Evolutionary conservation across 2,797 vertebrate genomes (phyloP).

Genomic region (Pachyuromys duprasi): DNA sequence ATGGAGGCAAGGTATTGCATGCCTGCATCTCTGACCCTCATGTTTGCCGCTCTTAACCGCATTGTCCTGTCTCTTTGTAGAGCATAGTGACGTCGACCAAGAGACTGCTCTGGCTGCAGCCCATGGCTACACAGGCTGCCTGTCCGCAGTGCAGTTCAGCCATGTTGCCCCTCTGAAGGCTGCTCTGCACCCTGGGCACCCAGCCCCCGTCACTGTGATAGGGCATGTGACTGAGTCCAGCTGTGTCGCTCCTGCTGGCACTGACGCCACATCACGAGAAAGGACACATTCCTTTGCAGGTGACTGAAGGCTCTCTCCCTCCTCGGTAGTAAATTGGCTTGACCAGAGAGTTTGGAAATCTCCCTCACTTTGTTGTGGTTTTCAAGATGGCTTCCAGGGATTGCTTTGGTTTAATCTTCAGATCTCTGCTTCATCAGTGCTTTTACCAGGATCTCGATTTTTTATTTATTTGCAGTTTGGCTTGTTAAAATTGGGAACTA

Average conservation of each 20-base stretch:
- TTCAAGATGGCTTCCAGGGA: background rate
- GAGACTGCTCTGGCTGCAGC: conserved; percentile 91
- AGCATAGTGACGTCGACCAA: conserved; percentile 89
- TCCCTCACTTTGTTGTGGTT: background rate
- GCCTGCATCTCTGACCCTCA: rapidly evolving
- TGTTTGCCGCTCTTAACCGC: conserved; percentile 53
- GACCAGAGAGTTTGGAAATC: too few relatives aligned
- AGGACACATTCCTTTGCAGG: conserved; percentile 94
- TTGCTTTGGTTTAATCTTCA: background rate
- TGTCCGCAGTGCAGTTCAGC: conserved; percentile 95
- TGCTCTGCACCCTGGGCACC: conserved; percentile 89
- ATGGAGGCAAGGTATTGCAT: rapidly evolving
- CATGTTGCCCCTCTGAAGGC: conserved; percentile 94
- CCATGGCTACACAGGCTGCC: conserved; percentile 94
- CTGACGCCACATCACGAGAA: conserved; percentile 90
- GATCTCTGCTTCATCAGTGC: background rate
- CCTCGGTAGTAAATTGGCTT: conserved; percentile 19
- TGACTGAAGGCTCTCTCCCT: conserved; percentile 78
- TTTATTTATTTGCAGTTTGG: background rate
- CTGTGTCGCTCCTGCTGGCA: conserved; percentile 89
- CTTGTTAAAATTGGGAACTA: background rate
- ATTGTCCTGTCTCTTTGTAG: conserved; percentile 82
- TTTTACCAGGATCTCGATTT: conserved; percentile 20
- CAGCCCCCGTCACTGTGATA: conserved; percentile 87
- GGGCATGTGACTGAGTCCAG: conserved; percentile 89